Base-by-base conservation (phyloP, 2,888 invertebrate species). In the Apeira syringaria region DNA sequence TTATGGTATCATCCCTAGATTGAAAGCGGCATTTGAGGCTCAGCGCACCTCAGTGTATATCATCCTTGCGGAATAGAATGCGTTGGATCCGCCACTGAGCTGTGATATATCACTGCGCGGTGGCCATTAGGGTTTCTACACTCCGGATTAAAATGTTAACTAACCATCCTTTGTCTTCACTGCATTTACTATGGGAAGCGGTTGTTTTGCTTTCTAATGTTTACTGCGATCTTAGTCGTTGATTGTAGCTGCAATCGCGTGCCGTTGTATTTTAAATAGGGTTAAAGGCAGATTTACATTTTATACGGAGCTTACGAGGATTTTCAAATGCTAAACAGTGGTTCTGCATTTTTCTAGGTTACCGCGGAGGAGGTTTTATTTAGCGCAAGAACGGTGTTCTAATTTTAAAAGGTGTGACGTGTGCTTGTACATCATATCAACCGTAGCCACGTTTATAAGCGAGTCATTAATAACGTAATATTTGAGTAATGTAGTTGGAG, bases 121-220 rank as follows among this genome's bases (percentile, higher is more conserved):
- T 54, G 56, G 67, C 75, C 73, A 74, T 79, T 77, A 78, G 67
- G 68, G 57, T 61, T 53, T 61, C 64, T 59, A 72, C 68, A 68
- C 64, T 64, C 56, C 72, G 65, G 72, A 82, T 80, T 80, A 80
- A 80, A 80, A 80, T 78, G 78, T 78, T 76, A 78, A 76, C 75
- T 68, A 74, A 72, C 73, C 70, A 64, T 68, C 66, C 70, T 71
- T 70, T 77, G 69, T 74, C 73, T 76, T 74, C 67, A 48, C 66
- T 61, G 59, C 72, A 63, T 68, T 74, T 69, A 74, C 66, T 66
- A 72, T 62, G 64, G 66, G 61, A 70, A 69, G 57, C 51, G 61
- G 58, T 73, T 66, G 68, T 67, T 71, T 68, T 64, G 57, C 59
- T 56, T 59, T 64, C 63, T 65, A 66, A 72, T 71, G 67, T 67